These are phyloP conservation scores for Idaea biselata DNA, from an alignment of 2,888 invertebrate species.

Conservation along the genomic window DNA sequence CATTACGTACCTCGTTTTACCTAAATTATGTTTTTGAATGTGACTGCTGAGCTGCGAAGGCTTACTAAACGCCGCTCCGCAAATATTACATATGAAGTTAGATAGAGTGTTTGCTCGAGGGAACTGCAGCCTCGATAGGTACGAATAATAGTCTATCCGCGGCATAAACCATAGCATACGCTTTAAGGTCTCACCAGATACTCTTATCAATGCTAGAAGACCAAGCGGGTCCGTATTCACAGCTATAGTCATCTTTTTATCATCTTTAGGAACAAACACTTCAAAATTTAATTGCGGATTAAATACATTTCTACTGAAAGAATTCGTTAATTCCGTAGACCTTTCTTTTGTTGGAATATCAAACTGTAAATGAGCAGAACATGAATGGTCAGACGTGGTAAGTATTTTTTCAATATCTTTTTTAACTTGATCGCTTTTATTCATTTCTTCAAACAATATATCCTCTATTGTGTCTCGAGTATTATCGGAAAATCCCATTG, in stretches of 20 bases:
- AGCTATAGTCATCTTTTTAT: conserved; percentile 47
- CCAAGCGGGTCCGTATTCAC: conserved; percentile 70
- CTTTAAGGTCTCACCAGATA: conserved; percentile 55
- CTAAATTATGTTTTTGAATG: conserved; percentile 52
- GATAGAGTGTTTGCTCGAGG: conserved; percentile 27
- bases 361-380: conserved; percentile 42
- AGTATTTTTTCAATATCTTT: conserved; percentile 46
- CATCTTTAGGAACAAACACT: conserved; percentile 22
- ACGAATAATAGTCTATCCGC: conserved; percentile 45
- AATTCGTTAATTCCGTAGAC: conserved; percentile 53
- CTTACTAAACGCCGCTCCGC: conserved; percentile 52
- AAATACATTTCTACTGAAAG: conserved; percentile 33
- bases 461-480: conserved; percentile 29
- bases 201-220: conserved; percentile 47
- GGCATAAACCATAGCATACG: conserved; percentile 55
- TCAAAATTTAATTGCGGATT: conserved; percentile 25
- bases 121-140: conserved; percentile 39
- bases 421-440: conserved; percentile 48
- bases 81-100: conserved; percentile 59
- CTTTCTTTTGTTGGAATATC: conserved; percentile 57
- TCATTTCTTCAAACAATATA: conserved; percentile 43
- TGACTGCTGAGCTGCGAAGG: conserved; percentile 59
- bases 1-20: conserved; percentile 46
- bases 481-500: conserved; percentile 19
- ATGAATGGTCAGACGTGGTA: conserved; percentile 28